phyloP scores from a whole-genome alignment of 2,797 vertebrate genomes.

The Danio choprae region DNA sequence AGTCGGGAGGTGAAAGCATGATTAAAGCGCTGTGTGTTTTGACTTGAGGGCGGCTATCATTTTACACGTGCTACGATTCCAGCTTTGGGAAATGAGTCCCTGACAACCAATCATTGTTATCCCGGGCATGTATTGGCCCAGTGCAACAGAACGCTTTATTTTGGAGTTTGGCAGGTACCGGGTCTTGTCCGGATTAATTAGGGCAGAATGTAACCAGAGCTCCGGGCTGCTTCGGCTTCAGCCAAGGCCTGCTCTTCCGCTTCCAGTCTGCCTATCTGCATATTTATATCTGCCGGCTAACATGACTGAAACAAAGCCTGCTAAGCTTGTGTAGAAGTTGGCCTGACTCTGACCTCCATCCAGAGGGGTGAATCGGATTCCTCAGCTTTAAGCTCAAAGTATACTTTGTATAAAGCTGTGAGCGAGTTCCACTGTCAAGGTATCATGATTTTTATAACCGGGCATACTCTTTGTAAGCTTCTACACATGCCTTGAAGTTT shows the following conservation, averaged over 20 bases:
- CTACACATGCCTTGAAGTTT: too few relatives aligned
- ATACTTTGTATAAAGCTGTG: not conserved
- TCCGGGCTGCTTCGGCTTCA: conserved; percentile 67
- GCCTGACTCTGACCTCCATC: conserved; percentile 68
- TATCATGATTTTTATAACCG: too few relatives aligned
- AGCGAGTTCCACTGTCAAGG: not conserved
- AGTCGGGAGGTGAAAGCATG: conserved; percentile 39
- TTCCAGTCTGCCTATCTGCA: conserved; percentile 71
- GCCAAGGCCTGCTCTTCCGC: conserved; percentile 73
- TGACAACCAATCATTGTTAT: conserved; percentile 69
- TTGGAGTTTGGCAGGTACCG: conserved; percentile 71
- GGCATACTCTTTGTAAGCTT: too few relatives aligned
- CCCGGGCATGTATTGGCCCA: conserved; percentile 62
- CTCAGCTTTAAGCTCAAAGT: conserved; percentile 24
- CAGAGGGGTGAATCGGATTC: conserved; percentile 70
- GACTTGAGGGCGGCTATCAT: conserved; percentile 67
- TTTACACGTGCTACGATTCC: conserved; percentile 64
- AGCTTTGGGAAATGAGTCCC: conserved; percentile 67
- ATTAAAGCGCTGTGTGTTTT: conserved; percentile 59
- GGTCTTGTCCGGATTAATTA: conserved; percentile 77
- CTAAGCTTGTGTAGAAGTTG: conserved; percentile 50
- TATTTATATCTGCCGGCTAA: conserved; percentile 75
- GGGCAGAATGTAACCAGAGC: conserved; percentile 73
- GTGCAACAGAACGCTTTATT: conserved; percentile 71
- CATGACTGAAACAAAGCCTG: conserved; percentile 70